A percentile compares a stretch with the other conserved stretches of the same genome.
Evolutionary conservation across 2,113 vertebrate species (phyloP).

Genomic region (Mohoua ochrocephala): DNA sequence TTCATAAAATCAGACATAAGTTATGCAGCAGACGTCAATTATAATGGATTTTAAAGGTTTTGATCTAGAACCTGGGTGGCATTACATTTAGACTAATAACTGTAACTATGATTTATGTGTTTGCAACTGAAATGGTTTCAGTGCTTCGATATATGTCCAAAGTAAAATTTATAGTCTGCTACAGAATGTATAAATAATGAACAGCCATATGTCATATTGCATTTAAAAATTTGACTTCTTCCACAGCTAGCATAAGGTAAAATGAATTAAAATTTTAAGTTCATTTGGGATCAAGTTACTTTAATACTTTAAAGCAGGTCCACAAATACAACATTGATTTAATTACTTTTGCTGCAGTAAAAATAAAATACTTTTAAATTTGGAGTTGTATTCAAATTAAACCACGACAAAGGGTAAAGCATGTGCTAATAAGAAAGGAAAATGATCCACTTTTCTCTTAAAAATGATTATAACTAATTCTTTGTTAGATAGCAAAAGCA

Average conservation of each 20-base stretch:
- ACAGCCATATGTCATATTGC: slow-evolving; percentile 78
- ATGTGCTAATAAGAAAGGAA: neutral
- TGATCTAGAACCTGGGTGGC: slow-evolving; percentile 78
- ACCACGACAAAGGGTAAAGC: neutral
- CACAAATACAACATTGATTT: slow-evolving; percentile 60
- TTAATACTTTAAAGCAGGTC: slow-evolving; percentile 60
- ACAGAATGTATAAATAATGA: slow-evolving; percentile 85
- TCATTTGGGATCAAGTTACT: slow-evolving; percentile 70
- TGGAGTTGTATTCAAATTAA: slow-evolving; percentile 12
- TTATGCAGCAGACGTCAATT: slow-evolving; percentile 75
- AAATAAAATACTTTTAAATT: slow-evolving; percentile 43
- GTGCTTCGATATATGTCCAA: slow-evolving; percentile 76
- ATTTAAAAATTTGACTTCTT: slow-evolving; percentile 78
- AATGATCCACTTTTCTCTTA: neutral
- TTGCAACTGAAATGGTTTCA: slow-evolving; percentile 76
- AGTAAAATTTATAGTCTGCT: slow-evolving; percentile 82
- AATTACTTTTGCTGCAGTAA: slow-evolving; percentile 46
- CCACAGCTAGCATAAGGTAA: slow-evolving; percentile 64
- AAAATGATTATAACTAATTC: neutral
- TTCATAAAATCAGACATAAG: slow-evolving; percentile 76
- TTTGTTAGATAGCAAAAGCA: neutral
- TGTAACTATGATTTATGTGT: slow-evolving; percentile 81
- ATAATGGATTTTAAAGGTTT: slow-evolving; percentile 80
- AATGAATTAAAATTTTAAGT: slow-evolving; percentile 78
- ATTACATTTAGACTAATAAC: slow-evolving; percentile 81